Evolutionary conservation across 1,140 invertebrate species (phyloP), one percentile per base, ranked within the genome.

Genomic region (Orchestia grillus): DNA sequence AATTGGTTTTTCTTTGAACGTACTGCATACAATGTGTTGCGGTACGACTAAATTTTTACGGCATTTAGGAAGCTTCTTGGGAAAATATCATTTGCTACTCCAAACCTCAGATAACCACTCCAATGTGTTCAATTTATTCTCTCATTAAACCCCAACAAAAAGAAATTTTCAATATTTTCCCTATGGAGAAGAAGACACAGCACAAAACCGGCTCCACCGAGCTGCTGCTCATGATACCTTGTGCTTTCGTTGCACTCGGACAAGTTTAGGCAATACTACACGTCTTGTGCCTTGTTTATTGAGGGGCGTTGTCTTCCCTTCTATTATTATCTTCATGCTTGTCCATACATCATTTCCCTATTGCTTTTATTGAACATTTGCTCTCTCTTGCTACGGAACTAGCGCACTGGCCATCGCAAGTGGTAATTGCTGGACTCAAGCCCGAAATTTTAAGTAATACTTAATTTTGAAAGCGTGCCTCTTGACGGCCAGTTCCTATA

Each of bases 231-330:
- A 77, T 77, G 1, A 77, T 23, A 19, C 28, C 62, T 77, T 3
- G 62, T 77, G 28, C 62, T 28, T 77, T 36, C 62, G 62, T 77
- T 19, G 62, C 62, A 77, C 62, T 77, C 62, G 1, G 62, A 77
- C 28, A 3, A 77, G 62, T 77, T 77, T 23, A 77, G 62, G 62
- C 11, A 77, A 77, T 77, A 53, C 28, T 77, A 77, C 11, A 77
- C 28, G 62, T 77, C 11, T 77, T 77, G 1, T 77, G 62, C 28
- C 62, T 77, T 77, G 11, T 36, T 77, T 77, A 77, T 77, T 77
- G 62, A 19, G 62, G 62, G 62, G 62, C 28, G 88, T 88, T 47
- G 77, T 96, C 57, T 44, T 96, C 87, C 87, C 44, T 36, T 96
- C 87, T 40, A 15, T 41, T 40, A 15, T 41, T 94, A 91, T 53